Percentiles rank a stretch among this genome's conserved stretches.
Conservation (phyloP, 2,113 vertebrate species). For the Corvus moneduloides region DNA sequence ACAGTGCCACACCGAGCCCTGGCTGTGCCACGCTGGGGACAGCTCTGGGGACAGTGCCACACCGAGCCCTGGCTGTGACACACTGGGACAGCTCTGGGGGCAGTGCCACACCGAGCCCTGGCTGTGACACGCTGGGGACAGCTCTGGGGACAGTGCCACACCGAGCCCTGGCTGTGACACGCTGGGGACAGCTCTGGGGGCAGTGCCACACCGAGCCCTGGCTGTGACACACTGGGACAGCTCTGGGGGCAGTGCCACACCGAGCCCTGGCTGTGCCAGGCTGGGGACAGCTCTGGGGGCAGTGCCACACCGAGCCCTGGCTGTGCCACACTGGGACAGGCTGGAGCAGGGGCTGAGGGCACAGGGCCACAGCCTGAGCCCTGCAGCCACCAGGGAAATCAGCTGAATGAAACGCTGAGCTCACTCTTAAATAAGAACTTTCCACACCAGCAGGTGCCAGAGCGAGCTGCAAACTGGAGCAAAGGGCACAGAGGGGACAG, state of each 20-base stretch:
- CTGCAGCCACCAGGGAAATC: neutral
- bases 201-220: no score
- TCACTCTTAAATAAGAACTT: neutral
- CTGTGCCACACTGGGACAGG: neutral
- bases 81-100: no score
- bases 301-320: accelerated
- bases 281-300: neutral
- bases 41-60: no score
- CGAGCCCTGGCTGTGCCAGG: neutral
- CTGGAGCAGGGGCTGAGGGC: neutral
- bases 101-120: no score
- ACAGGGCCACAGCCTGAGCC: neutral
- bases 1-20: no score
- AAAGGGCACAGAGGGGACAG: neutral
- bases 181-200: neutral
- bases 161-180: no score
- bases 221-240: no score
- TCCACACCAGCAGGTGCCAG: neutral
- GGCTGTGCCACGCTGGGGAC: no score
- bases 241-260: no score
- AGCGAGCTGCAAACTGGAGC: neutral
- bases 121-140: no score
- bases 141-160: no score
- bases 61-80: no score
- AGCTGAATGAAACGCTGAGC: neutral